phyloP scores from a whole-genome alignment of 2,797 vertebrate genomes.

The Gallirallus australis region DNA sequence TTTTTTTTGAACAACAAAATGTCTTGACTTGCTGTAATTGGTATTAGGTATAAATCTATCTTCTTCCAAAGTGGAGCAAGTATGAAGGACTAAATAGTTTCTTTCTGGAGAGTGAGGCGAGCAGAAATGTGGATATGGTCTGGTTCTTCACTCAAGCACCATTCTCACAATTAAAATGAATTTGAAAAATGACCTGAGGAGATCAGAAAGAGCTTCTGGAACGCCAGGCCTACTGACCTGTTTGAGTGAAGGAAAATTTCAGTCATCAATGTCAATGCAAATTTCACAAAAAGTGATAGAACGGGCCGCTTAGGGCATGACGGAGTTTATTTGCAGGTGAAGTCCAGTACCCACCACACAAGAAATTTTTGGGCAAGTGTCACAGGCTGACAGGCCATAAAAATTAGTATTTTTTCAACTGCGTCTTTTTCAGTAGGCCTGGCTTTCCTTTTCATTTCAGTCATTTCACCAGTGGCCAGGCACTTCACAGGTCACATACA shows the following conservation, averaged over 20 bases:
- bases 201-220: neutral
- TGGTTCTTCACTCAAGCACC: neutral
- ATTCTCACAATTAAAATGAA: neutral
- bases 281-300: neutral
- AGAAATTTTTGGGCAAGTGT: neutral
- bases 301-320: neutral
- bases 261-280: neutral
- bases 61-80: neutral
- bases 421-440: neutral
- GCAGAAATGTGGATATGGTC: neutral
- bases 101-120: neutral
- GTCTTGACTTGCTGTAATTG: neutral
- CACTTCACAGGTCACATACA: neutral
- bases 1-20: neutral
- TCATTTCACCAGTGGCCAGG: neutral
- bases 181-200: neutral
- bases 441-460: neutral
- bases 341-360: neutral
- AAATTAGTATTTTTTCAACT: neutral
- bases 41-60: neutral
- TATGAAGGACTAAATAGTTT: neutral
- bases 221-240: neutral
- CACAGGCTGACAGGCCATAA: neutral
- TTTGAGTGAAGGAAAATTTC: neutral
- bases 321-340: neutral